Evolutionary conservation across 2,113 vertebrate genomes (phyloP).

Genomic region (Lontra canadensis): DNA sequence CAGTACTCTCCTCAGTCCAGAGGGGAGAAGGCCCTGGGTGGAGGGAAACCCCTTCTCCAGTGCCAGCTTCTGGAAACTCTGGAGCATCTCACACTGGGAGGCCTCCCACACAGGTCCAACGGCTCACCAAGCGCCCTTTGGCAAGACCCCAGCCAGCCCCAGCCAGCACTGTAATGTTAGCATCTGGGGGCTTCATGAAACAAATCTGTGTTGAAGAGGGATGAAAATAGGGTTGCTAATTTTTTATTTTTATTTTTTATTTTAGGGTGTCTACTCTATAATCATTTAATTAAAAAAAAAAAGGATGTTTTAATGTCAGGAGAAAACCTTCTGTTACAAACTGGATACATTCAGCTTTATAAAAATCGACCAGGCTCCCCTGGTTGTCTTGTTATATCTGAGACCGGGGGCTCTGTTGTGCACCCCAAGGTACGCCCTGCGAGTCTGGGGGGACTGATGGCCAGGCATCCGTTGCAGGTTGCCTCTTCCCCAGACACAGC

Average conservation of each 20-base stretch:
- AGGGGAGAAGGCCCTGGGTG: background rate
- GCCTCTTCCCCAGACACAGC: background rate
- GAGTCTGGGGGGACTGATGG: too few relatives aligned
- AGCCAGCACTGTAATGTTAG: too few relatives aligned
- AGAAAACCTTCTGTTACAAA: background rate
- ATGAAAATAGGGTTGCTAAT: background rate
- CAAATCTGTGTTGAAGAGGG: background rate
- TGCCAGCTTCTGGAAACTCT: too few relatives aligned
- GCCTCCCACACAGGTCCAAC: background rate
- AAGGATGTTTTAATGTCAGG: background rate
- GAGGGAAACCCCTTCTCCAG: background rate
- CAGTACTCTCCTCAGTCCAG: background rate
- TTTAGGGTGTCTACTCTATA: background rate
- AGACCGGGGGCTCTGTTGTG: background rate
- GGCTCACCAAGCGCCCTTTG: too few relatives aligned
- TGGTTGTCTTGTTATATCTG: background rate
- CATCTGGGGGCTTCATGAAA: accelerated
- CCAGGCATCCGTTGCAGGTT: background rate
- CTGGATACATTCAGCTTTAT: background rate
- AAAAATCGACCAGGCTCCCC: background rate
- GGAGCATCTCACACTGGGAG: background rate
- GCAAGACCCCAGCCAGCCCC: background rate
- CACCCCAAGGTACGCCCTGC: background rate
- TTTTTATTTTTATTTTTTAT: background rate
- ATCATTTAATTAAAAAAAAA: background rate